phyloP scores from a whole-genome alignment of 1,140 invertebrate genomes.

The Anastatus disparis region DNA sequence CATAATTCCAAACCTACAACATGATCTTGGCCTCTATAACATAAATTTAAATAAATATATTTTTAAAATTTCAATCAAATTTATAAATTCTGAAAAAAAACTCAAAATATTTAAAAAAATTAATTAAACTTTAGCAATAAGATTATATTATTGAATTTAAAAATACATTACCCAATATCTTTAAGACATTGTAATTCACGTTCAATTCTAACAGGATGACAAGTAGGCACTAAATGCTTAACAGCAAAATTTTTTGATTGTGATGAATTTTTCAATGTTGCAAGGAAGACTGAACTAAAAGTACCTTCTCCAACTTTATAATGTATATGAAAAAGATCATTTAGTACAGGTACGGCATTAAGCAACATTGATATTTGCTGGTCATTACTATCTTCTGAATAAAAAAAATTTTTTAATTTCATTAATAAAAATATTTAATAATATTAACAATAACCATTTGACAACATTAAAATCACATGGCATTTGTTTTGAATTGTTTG shows the following conservation, averaged over 20 bases:
- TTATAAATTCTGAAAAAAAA: neutral
- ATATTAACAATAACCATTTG: constrained; percentile 1
- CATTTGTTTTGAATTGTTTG: neutral
- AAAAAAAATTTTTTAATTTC: neutral
- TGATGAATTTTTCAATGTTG: constrained; percentile 71
- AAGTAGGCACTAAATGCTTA: constrained; percentile 86
- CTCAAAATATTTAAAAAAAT: too few species aligned
- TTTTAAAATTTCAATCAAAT: neutral
- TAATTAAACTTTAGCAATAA: neutral
- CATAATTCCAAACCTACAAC: constrained; percentile 85
- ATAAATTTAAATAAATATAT: too few species aligned
- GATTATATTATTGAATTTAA: neutral
- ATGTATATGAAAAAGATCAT: constrained; percentile 75
- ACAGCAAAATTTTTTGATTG: constrained; percentile 76
- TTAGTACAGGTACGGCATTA: constrained; percentile 69
- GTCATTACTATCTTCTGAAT: constrained; percentile 36
- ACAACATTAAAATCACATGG: too few species aligned
- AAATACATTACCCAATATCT: constrained; percentile 76
- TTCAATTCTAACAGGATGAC: constrained; percentile 79
- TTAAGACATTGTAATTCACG: constrained; percentile 82
- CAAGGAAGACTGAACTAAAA: constrained; percentile 84
- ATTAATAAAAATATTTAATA: constrained; percentile 6
- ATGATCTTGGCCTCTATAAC: constrained; percentile 83
- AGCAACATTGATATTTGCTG: constrained; percentile 46
- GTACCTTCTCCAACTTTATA: constrained; percentile 82